Evolutionary conservation across 2,888 invertebrate genomes (phyloP).

Genomic region (Trimorus sp.): DNA sequence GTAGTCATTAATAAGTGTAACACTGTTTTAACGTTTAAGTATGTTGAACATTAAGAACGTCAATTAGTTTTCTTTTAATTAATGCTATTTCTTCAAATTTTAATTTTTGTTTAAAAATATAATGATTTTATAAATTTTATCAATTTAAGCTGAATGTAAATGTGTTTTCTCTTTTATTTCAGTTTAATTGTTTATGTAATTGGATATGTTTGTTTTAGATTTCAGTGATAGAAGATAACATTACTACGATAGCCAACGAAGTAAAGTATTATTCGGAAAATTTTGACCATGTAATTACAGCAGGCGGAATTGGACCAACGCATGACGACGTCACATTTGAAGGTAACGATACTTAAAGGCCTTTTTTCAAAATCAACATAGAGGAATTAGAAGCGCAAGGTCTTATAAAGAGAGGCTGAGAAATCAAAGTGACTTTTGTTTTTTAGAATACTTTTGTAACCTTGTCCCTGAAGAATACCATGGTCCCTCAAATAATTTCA

Average conservation of each 20-base stretch:
- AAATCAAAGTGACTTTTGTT: background rate
- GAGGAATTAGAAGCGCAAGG: background rate
- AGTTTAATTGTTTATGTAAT: conserved; percentile 2
- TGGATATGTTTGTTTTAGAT: conserved; percentile 81
- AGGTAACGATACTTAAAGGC: conserved; percentile 80
- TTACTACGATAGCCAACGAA: conserved; percentile 85
- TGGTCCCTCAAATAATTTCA: conserved; percentile 9
- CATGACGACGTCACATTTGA: conserved; percentile 90
- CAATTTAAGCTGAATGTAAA: no score
- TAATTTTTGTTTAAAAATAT: no score
- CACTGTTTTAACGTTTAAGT: no score
- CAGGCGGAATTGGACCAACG: conserved; percentile 90
- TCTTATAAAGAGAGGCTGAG: background rate
- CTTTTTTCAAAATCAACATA: conserved; percentile 20
- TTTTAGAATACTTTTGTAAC: conserved; percentile 19
- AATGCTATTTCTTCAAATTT: no score
- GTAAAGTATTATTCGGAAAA: conserved; percentile 84
- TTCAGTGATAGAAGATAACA: conserved; percentile 86
- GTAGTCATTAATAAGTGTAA: conserved; percentile 50
- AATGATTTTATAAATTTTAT: no score
- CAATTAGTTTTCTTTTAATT: no score
- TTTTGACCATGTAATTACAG: conserved; percentile 87
- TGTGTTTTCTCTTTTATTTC: background rate
- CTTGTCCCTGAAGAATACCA: conserved; percentile 16
- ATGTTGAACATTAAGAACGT: no score